Evolutionary conservation across 1,140 invertebrate genomes (phyloP), one percentile per base, ranked within the genome.

Genomic region (Euura lappo): DNA sequence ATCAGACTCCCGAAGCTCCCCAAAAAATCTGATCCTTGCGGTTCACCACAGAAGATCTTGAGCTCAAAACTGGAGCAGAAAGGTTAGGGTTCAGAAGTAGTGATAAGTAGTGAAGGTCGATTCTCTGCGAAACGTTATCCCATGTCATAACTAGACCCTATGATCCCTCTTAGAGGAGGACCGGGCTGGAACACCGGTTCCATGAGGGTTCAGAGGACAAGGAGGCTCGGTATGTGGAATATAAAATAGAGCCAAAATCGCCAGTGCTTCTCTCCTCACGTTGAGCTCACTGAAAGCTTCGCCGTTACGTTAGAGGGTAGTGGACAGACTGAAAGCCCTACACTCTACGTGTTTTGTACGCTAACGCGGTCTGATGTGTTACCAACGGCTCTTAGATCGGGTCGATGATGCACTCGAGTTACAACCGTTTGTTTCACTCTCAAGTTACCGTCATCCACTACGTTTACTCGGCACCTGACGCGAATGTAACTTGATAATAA

Each of bases 401-500:
- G 51, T 11, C 51, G 13, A 60, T n/a, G 13, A 60, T 60, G 51
- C 51, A 60, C 51, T 60, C 51, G 51, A 60, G 51, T 60, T 60
- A 60, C 51, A 60, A 60, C 51, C 51, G 51, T 60, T 60, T 60
- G 51, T 60, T 60, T 60, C 51, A 60, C 51, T 60, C 51, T 60
- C 51, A n/a, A 60, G 51, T 60, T 60, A 60, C 51, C 10, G 51
- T 60, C 51, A n/a, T n/a, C 6, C 6, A n/a, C 51, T 60, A 60
- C 51, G 51, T 60, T 60, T 60, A 60, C 51, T 6, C 13, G 8
- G 51, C 51, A 60, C 51, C 51, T 60, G 8, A 3, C 51, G 51
- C 51, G 3, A 60, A 60, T 60, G 51, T 60, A 60, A 60, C 51
- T 8, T n/a, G 51, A 60, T 60, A 60, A 60, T 60, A 60, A 60